phyloP scores from a whole-genome alignment of 2,888 invertebrate genomes.

The Drosophila nr. perissopoda region DNA sequence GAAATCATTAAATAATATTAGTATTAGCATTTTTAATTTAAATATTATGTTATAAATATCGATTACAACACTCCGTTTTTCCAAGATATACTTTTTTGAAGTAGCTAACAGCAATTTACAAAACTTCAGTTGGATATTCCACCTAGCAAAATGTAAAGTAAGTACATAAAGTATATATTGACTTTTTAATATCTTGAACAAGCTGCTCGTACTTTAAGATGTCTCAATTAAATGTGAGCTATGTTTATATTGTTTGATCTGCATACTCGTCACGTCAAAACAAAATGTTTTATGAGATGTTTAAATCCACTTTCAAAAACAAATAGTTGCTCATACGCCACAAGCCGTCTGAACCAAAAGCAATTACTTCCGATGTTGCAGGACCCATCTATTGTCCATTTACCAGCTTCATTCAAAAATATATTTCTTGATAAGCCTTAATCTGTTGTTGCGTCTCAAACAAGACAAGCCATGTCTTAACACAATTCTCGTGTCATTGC shows the following conservation, averaged over 20 bases:
- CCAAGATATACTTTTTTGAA: slow-evolving; percentile 1
- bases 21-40: not conserved
- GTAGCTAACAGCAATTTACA: not conserved
- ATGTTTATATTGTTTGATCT: not conserved
- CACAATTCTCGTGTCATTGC: slow-evolving; percentile 11
- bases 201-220: not conserved
- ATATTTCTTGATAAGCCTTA: slow-evolving; percentile 2
- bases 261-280: not conserved
- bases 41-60: not conserved
- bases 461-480: slow-evolving; percentile 5
- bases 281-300: not conserved
- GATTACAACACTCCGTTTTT: not conserved
- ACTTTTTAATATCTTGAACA: not conserved
- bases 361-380: not conserved
- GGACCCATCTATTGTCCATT: not conserved
- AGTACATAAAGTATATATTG: slow-evolving; percentile 23
- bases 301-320: not conserved
- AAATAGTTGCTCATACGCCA: not conserved
- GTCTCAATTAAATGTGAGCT: not conserved
- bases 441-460: slow-evolving; percentile 1
- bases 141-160: slow-evolving; percentile 5
- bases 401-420: slow-evolving; percentile 1
- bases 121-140: slow-evolving; percentile 1
- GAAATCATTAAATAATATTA: not conserved
- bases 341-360: not conserved